phyloP scores from a whole-genome alignment of 2,113 vertebrate genomes.

The Entosphenus tridentatus region DNA sequence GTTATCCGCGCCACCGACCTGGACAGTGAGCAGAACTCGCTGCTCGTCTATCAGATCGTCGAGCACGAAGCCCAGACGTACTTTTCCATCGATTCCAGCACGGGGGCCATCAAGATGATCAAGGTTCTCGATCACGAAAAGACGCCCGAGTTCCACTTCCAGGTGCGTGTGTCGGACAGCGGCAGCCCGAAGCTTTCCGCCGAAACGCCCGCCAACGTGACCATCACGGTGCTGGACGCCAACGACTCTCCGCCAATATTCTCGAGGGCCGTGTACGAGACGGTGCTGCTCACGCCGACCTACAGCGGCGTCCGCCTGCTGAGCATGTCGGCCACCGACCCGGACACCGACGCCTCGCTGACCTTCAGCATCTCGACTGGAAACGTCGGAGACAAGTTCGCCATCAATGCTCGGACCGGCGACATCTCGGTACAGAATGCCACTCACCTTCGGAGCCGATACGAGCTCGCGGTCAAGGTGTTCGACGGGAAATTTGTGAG shows the following conservation, averaged over 20 bases:
- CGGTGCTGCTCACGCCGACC: conserved; percentile 48
- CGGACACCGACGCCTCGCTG: conserved; percentile 61
- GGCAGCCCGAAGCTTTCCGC: conserved; percentile 60
- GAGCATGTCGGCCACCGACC: conserved; percentile 49
- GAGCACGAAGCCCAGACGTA: conserved; percentile 64
- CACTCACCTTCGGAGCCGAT: conserved; percentile 69
- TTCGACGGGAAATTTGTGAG: conserved; percentile 66
- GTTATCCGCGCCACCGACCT: conserved; percentile 61
- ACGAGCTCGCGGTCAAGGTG: conserved; percentile 55
- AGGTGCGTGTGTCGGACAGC: conserved; percentile 72
- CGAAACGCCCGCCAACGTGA: conserved; percentile 64
- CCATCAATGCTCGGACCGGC: conserved; percentile 36
- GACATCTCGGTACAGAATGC: conserved; percentile 59
- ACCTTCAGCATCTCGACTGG: conserved; percentile 74
- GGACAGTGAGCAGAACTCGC: conserved; percentile 55
- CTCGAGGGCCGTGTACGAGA: conserved; percentile 43
- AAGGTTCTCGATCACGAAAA: conserved; percentile 60
- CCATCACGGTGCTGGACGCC: conserved; percentile 57
- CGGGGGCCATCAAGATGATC: conserved; percentile 57
- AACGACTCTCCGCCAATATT: conserved; percentile 78
- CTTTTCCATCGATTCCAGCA: conserved; percentile 76
- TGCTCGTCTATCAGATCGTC: conserved; percentile 78
- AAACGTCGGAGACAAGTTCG: conserved; percentile 87
- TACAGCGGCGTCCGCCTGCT: conserved; percentile 66
- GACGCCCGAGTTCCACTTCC: conserved; percentile 49